Evolutionary conservation across 2,113 vertebrate genomes (phyloP).

Genomic region (Anseranas semipalmata): DNA sequence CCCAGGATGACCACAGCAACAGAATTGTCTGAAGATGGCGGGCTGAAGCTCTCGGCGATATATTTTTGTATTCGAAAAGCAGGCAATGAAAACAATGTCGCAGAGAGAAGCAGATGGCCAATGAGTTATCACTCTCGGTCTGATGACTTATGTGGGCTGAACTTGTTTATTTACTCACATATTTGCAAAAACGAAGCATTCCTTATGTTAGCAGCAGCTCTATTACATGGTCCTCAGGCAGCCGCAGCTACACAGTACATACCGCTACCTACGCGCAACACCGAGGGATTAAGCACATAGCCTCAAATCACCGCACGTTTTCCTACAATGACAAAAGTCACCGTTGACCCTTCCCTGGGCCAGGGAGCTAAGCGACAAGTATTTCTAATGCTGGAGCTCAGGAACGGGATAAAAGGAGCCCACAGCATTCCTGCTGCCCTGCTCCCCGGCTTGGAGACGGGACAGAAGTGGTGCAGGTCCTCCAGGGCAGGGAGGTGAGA

Average conservation of each 20-base stretch:
- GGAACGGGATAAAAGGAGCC: not conserved
- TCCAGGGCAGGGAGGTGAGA: not conserved
- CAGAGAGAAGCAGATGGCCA: conserved; percentile 71
- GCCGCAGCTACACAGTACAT: not conserved
- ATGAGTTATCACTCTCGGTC: conserved; percentile 45
- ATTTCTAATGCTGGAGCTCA: not conserved
- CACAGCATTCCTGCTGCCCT: not conserved
- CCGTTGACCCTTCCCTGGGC: not conserved
- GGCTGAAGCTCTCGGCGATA: conserved; percentile 20
- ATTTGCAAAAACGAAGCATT: conserved; percentile 31
- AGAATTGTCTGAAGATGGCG: not conserved
- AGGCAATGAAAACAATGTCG: conserved; percentile 41
- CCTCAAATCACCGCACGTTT: not conserved
- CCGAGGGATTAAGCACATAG: not conserved
- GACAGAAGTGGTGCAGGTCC: not conserved
- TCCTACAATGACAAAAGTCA: not conserved
- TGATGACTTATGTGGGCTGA: conserved; percentile 59
- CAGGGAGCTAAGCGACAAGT: not conserved
- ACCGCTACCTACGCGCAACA: not conserved
- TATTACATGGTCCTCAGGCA: not conserved
- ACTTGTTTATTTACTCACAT: conserved; percentile 61
- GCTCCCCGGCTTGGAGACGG: not conserved
- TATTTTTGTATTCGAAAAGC: not conserved
- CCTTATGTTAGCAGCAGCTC: conserved; percentile 37
- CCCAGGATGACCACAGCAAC: not conserved